Evolutionary conservation across 2,888 invertebrate genomes (phyloP).

Genomic region (Phragmatobia fuliginosa): DNA sequence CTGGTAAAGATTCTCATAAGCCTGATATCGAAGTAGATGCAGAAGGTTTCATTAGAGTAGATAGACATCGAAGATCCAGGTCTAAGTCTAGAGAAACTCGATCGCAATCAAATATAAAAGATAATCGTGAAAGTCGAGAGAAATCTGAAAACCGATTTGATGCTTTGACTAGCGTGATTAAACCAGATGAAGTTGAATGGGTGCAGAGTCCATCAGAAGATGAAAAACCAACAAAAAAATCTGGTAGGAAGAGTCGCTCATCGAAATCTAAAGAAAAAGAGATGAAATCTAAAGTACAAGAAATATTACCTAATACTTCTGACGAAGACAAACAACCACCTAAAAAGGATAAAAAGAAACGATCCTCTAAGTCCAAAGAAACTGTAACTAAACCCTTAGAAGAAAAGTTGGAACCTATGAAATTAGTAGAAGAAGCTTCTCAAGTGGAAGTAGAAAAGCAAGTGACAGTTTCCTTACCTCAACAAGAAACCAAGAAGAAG

Average conservation of each 20-base stretch:
- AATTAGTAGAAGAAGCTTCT: constrained; percentile 31
- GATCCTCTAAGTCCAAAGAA: constrained; percentile 67
- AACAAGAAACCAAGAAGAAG: constrained; percentile 65
- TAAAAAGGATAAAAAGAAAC: constrained; percentile 75
- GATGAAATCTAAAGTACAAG: constrained; percentile 56
- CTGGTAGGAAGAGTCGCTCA: constrained; percentile 66
- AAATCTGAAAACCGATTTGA: constrained; percentile 75
- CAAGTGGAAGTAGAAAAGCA: constrained; percentile 35
- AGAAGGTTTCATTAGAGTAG: constrained; percentile 83
- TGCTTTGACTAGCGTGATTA: constrained; percentile 64
- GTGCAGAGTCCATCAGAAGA: constrained; percentile 54
- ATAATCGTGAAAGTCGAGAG: constrained; percentile 60
- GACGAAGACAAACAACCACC: constrained; percentile 65
- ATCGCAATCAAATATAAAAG: constrained; percentile 60
- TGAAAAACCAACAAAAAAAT: constrained; percentile 57
- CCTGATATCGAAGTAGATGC: constrained; percentile 67
- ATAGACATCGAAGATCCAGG: constrained; percentile 80
- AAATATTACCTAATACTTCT: constrained; percentile 54
- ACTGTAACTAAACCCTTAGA: constrained; percentile 44
- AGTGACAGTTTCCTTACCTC: constrained; percentile 23
- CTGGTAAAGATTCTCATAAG: constrained; percentile 61
- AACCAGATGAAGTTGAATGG: constrained; percentile 58
- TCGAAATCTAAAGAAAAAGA: constrained; percentile 78
- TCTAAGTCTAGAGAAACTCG: constrained; percentile 84
- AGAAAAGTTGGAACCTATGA: constrained; percentile 32